Evolutionary conservation across 2,888 invertebrate species (phyloP).

Genomic region (Mellilla xanthometata): DNA sequence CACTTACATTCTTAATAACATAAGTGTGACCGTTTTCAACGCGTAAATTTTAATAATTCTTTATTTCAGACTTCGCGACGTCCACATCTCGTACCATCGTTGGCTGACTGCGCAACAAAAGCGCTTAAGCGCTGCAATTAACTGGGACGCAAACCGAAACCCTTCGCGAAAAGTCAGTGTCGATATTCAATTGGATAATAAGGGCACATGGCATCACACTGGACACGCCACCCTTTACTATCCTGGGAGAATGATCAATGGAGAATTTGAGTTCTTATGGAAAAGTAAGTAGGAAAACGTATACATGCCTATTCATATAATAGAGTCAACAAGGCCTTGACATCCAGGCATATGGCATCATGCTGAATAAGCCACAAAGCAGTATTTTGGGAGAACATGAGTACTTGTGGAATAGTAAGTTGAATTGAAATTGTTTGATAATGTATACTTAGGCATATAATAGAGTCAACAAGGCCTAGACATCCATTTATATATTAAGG

Average conservation of each 20-base stretch:
- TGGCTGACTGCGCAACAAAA: conserved; percentile 83
- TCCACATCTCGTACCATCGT: conserved; percentile 86
- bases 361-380: no score
- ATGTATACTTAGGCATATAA: no score
- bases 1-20: no score
- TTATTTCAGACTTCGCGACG: conserved; percentile 85
- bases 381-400: no score
- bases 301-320: no score
- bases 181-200: conserved; percentile 84
- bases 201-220: conserved; percentile 83
- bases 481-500: conserved; percentile 84
- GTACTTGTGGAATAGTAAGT: no score
- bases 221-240: conserved; percentile 86
- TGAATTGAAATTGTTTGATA: no score
- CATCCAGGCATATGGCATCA: no score
- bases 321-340: no score
- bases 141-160: conserved; percentile 94
- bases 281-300: conserved; percentile 72
- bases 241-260: conserved; percentile 88
- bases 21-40: no score
- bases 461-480: no score
- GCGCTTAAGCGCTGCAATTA: conserved; percentile 87
- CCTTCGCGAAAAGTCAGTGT: conserved; percentile 87
- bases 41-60: no score
- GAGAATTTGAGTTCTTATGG: conserved; percentile 84